Evolutionary conservation across 2,888 invertebrate genomes (phyloP).

Genomic region (Melanotus villosus): DNA sequence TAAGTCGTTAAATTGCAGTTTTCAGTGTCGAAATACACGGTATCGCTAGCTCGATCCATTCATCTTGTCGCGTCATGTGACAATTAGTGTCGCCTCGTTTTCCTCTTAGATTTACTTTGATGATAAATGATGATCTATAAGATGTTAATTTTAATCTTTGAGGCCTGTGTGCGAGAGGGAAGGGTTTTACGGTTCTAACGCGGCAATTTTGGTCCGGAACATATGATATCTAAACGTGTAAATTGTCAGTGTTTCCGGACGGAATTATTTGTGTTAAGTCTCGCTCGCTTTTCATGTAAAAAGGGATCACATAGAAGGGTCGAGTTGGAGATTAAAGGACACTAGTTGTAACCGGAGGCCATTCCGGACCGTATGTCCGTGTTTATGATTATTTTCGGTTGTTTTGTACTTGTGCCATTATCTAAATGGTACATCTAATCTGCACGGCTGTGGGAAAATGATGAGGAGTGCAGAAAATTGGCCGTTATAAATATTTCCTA

Average conservation of each 20-base stretch:
- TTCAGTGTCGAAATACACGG: slow-evolving; percentile 21
- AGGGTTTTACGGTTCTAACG: slow-evolving; percentile 10
- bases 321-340: neutral
- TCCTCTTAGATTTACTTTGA: slow-evolving; percentile 42
- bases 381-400: slow-evolving; percentile 15
- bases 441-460: neutral
- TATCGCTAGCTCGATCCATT: slow-evolving; percentile 29
- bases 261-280: neutral
- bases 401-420: slow-evolving; percentile 6
- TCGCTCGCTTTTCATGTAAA: neutral
- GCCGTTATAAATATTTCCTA: slow-evolving; percentile 19
- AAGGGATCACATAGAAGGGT: slow-evolving; percentile 9
- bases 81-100: slow-evolving; percentile 37
- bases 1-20: slow-evolving; percentile 24
- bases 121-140: slow-evolving; percentile 45
- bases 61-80: slow-evolving; percentile 38
- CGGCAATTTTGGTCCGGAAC: neutral
- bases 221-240: neutral
- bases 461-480: slow-evolving; percentile 12
- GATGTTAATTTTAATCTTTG: slow-evolving; percentile 38
- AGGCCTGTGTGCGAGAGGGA: neutral
- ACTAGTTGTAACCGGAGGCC: neutral
- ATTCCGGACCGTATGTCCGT: neutral
- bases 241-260: neutral
- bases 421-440: slow-evolving; percentile 14